phyloP scores from a whole-genome alignment of 2,113 vertebrate species.

The Polypterus senegalus region DNA sequence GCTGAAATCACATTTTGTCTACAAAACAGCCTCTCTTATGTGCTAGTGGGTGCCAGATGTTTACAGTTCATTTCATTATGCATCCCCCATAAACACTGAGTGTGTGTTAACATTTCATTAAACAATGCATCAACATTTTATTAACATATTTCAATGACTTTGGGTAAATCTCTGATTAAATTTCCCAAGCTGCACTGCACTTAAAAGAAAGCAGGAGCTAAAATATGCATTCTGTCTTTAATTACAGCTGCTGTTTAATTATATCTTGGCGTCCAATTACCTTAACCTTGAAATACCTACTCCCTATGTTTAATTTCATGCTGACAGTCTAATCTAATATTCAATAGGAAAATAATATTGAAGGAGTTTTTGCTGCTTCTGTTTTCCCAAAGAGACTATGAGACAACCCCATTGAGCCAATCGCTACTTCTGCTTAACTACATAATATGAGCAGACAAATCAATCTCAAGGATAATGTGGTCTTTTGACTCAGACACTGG shows the following conservation, averaged over 20 bases:
- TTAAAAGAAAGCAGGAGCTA: not conserved
- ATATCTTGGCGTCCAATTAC: conserved; percentile 1
- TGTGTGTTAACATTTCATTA: not conserved
- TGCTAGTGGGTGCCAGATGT: too few species aligned
- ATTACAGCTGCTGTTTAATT: not conserved
- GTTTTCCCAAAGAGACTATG: too few species aligned
- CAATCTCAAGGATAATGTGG: too few species aligned
- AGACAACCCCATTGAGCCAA: too few species aligned
- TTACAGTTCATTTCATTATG: too few species aligned
- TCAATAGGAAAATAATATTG: not conserved
- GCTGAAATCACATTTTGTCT: too few species aligned
- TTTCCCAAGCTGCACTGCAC: not conserved
- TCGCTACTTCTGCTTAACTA: too few species aligned
- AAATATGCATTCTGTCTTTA: not conserved
- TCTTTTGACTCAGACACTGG: too few species aligned
- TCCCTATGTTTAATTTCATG: conserved; percentile 1
- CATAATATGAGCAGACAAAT: too few species aligned
- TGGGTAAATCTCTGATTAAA: not conserved
- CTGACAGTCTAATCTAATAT: not conserved
- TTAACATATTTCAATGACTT: not conserved
- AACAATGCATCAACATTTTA: not conserved
- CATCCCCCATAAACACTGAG: too few species aligned
- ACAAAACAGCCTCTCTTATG: too few species aligned
- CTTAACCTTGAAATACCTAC: not conserved
- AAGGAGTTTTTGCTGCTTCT: not conserved